Base-by-base conservation (phyloP, 2,113 vertebrate species). In the Clupea harengus region DNA sequence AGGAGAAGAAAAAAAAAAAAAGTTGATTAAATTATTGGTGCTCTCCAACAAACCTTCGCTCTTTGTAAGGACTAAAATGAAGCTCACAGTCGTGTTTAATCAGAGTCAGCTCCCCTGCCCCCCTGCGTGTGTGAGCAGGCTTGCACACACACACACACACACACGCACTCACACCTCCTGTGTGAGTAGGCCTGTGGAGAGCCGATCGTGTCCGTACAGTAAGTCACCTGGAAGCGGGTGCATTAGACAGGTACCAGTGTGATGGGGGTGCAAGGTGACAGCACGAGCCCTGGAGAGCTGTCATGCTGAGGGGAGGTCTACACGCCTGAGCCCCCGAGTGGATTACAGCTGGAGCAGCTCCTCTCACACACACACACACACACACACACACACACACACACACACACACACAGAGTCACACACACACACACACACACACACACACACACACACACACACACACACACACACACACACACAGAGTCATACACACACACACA, bases 171-270 rank as follows among this genome's bases (percentile, higher is more conserved):
- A 49, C 86, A 57, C 39, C 7, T 25, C 25, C 22, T 39, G 67
- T 75, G 67, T 75, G 67, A 75, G 25, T 39, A 75, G 67, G 28
- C 67, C 67, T 17, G 72, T 78, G 72, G 72, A 78, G 72, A 78
- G 72, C 39, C 28, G 39, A 78, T 78, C 72, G 11, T 78, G 72
- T 78, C 72, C 0, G 72, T 78, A 78, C 72, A 78, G 72, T 78
- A 78, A 78, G 72, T 78, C 72, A 78, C 72, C 72, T 78, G 72
- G 72, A 78, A 78, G 72, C 13, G 72, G 0, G 25, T 78, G 72
- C 39, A 78, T 78, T 17, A 78, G 72, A 78, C 72, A 78, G 72
- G 72, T 78, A 32, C 39, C 28, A 78, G 72, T 28, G 3, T 78
- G 72, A 39, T 4, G 72, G 28, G 64, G 72, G 72, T 4, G 72